phyloP scores from a whole-genome alignment of 2,113 vertebrate genomes.

The Mus pahari region DNA sequence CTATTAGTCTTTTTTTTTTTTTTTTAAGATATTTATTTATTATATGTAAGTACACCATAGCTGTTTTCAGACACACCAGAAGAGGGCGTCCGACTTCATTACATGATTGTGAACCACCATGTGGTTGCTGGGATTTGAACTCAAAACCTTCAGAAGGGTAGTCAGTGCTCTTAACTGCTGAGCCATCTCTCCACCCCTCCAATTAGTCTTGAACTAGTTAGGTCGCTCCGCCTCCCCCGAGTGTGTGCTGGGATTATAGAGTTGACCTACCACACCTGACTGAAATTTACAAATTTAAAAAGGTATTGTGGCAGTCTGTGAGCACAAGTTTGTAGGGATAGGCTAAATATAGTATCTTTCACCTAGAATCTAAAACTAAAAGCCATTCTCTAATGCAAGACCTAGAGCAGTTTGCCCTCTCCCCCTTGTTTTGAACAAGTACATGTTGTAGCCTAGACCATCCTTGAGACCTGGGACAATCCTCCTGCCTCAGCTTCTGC shows the following conservation, averaged over 20 bases:
- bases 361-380: not conserved
- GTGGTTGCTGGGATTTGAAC: too few species aligned
- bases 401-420: not conserved
- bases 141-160: too few species aligned
- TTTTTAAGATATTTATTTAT: too few species aligned
- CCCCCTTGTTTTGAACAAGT: not conserved
- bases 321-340: not conserved
- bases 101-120: too few species aligned
- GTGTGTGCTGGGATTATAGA: not conserved
- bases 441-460: not conserved
- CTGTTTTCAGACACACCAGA: too few species aligned
- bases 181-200: too few species aligned
- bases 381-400: not conserved
- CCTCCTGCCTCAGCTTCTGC: not conserved
- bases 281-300: not conserved
- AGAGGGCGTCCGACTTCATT: too few species aligned
- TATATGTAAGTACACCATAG: too few species aligned
- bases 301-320: not conserved
- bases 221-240: too few species aligned
- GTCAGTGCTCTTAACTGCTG: too few species aligned
- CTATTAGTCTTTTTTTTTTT: too few species aligned
- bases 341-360: not conserved
- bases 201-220: not conserved
- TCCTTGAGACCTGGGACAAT: not conserved
- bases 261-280: not conserved